Evolutionary conservation across 2,888 invertebrate genomes (phyloP), one percentile per base, ranked within the genome.

Genomic region (Philonicus albiceps): DNA sequence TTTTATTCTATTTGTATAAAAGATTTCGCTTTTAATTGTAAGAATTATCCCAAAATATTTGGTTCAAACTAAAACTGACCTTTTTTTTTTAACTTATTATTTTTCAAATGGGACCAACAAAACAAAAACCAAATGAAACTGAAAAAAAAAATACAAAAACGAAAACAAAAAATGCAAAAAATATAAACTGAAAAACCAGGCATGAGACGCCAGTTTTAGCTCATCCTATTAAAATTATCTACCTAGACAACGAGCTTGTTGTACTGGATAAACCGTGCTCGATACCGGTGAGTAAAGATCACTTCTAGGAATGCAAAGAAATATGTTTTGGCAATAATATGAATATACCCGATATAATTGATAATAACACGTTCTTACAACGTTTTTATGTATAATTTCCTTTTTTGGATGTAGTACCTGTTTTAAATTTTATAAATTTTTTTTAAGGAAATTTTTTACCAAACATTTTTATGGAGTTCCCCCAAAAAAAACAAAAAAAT

Each of bases 241-340:
- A 95, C 93, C 95, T 96, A 92, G 96, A 96, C 92, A 96, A 96
- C 90, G 96, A 97, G 91, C 93, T 97, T 91, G 94, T 97, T 92
- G 97, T 97, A 92, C 94, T 97, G 93, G 96, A 97, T 94, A 97
- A 97, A 94, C 97, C 97, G 91, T 95, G 96, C 92, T 97, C 97
- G 90, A 94, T 97, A 92, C 97, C 97, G 93, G 96, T 96, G 95
- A 95, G 95, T 95, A 92, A 91, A 87, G 43, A 87, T 76, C 76
- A 37, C 76, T 76, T 76, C 37, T 76, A 86, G 85, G 81, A 86
- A 49, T 85, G 86, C 80, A 78, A 64, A 86, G 64, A 49, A 84
- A 64, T 53, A 6, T 83, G 34, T 22, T 86, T 86, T 73, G 34
- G 75, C 73, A 64, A 22, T 49, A 27, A 43, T 55, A 30, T 78